Evolutionary conservation across 2,797 vertebrate genomes (phyloP).

Genomic region (Sternotherus odoratus): DNA sequence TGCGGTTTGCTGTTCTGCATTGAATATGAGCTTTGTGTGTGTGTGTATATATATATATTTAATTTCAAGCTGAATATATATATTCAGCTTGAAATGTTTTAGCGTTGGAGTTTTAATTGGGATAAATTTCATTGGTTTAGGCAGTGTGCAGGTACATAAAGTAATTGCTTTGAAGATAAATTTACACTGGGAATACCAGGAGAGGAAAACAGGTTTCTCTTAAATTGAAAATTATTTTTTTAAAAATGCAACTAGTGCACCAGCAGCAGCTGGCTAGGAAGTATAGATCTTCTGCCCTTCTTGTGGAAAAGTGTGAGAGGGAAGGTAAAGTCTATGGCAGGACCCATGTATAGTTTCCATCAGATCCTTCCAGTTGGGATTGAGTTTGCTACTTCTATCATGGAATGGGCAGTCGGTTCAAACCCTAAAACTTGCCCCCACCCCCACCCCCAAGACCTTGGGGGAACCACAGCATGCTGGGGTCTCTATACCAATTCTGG

Average conservation of each 20-base stretch:
- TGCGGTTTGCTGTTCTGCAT: slow-evolving; percentile 36
- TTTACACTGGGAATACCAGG: neutral
- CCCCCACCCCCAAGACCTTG: neutral
- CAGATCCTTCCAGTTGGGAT: rapidly evolving
- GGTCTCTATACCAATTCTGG: neutral
- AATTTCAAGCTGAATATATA: too few relatives aligned
- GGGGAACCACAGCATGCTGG: neutral
- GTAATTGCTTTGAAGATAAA: slow-evolving; percentile 10
- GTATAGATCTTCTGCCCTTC: neutral
- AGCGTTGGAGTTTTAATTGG: neutral
- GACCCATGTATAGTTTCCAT: neutral
- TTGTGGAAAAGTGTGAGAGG: neutral
- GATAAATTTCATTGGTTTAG: slow-evolving; percentile 14
- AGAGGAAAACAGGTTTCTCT: neutral
- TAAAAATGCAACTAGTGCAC: slow-evolving; percentile 25
- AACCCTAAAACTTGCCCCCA: neutral
- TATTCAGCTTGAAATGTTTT: slow-evolving; percentile 32
- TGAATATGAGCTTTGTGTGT: neutral
- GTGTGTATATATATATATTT: neutral
- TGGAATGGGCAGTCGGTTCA: neutral
- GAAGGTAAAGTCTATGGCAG: neutral
- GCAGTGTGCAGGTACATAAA: neutral
- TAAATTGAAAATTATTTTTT: slow-evolving; percentile 7
- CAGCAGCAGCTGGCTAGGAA: slow-evolving; percentile 11
- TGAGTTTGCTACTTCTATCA: neutral